A percentile compares a stretch with the other conserved stretches of the same genome.
Conservation (phyloP, 2,888 invertebrate genomes). For the Chesias legatella region DNA sequence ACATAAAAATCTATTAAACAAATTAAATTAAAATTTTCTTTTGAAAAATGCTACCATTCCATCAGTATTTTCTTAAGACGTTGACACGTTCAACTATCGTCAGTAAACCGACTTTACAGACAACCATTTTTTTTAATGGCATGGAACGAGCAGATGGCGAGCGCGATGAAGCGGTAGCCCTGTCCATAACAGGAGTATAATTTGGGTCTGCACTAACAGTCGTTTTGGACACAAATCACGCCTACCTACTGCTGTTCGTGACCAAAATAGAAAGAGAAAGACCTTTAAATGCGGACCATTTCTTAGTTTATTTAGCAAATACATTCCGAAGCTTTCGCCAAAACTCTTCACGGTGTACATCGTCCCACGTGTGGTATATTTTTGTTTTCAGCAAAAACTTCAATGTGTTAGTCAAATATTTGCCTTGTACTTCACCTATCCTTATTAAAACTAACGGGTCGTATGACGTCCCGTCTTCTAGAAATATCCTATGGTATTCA, state of each 20-base stretch:
- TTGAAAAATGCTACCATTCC: too few species aligned
- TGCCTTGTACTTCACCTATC: constrained; percentile 78
- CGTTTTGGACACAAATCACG: constrained; percentile 20
- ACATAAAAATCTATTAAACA: too few species aligned
- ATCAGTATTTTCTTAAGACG: too few species aligned
- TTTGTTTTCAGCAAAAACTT: constrained; percentile 83
- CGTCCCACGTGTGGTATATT: constrained; percentile 82
- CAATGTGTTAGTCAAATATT: constrained; percentile 80
- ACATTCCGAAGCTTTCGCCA: constrained; percentile 65
- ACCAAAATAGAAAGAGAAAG: constrained; percentile 22
- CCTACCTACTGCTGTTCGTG: constrained; percentile 16
- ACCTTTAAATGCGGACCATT: constrained; percentile 18
- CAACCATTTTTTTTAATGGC: too few species aligned
- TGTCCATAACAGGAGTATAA: too few species aligned
- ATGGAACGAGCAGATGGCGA: too few species aligned
- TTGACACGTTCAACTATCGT: too few species aligned
- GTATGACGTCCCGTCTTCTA: constrained; percentile 77
- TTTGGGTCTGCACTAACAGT: too few species aligned
- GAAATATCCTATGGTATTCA: constrained; percentile 82
- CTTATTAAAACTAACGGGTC: constrained; percentile 83
- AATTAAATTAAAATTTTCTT: too few species aligned
- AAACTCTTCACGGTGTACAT: constrained; percentile 61
- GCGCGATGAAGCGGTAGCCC: too few species aligned
- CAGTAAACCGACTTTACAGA: too few species aligned
- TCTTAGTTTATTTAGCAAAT: constrained; percentile 38